Evolutionary conservation across 2,888 invertebrate species (phyloP), one percentile per base, ranked within the genome.

Genomic region (Nomada flava): DNA sequence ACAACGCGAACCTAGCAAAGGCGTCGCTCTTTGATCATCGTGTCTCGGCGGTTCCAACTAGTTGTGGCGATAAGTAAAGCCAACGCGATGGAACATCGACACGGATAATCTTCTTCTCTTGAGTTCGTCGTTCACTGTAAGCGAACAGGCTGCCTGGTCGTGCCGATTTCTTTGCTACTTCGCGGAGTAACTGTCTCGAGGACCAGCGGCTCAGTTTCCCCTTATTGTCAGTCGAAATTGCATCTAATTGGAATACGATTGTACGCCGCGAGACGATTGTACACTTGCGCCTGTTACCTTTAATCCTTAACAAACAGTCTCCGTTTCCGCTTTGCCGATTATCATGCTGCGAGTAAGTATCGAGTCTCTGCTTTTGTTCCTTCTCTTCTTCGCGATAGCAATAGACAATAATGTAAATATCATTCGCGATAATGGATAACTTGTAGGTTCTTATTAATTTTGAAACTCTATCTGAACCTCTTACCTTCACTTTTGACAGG

Each of bases 11-110:
- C 29, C 4, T 13, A 10, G 18, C 29, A 59, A 60, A 69, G 23
- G 23, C 55, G 47, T 50, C 60, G 76, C 53, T 64, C 82, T 83
- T 83, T 83, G 74, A 83, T 83, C 63, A 47, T 63, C 68, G 50
- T 60, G 67, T 67, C 72, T 42, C 55, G 53, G 10, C 20, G 26
- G 57, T 47, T 42, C 44, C 18, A 20, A 20, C 18, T 26, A 44
- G 67, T 68, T 64, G 47, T 62, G 52, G 76, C 59, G 76, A 67
- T 82, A 78, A 70, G 77, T 70, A 70, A 63, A 70, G 59, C 72
- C 63, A 63, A 10, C 53, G 36, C 68, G 18, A 55, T 1, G 47
- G 4, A 50, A 59, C 67, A 9, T 15, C 57, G 15, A 60, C 60
- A 3, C 60, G 29, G 29, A 0, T 63, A 72, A 55, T 72, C 23